A percentile compares a stretch with the other conserved stretches of the same genome.
phyloP scores from a whole-genome alignment of 2,113 vertebrate genomes.

The Zapornia atra region DNA sequence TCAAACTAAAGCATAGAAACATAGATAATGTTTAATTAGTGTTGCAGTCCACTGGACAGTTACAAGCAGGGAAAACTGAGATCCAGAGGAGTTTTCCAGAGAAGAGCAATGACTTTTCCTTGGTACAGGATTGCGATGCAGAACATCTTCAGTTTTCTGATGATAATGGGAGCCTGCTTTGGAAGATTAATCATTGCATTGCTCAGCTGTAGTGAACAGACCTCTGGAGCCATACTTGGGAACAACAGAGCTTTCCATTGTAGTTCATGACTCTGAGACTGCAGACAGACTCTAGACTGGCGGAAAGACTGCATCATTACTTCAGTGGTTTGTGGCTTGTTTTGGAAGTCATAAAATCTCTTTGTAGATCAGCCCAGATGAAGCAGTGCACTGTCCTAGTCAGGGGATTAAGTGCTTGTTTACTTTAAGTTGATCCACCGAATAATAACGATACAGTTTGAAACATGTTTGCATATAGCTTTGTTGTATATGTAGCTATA shows the following conservation, averaged over 20 bases:
- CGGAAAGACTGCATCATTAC: background rate
- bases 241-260: background rate
- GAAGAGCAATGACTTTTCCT: background rate
- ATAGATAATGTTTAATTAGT: background rate
- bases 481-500: too few relatives aligned
- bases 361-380: too few relatives aligned
- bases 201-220: background rate
- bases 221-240: background rate
- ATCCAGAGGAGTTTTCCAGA: background rate
- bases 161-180: background rate
- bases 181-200: background rate
- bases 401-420: too few relatives aligned
- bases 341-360: too few relatives aligned
- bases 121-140: background rate
- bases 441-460: too few relatives aligned
- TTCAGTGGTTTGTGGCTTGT: background rate
- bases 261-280: accelerated
- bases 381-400: too few relatives aligned
- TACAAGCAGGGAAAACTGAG: background rate
- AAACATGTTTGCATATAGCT: too few relatives aligned
- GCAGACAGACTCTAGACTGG: background rate
- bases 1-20: background rate
- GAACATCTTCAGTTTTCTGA: background rate
- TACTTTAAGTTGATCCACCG: too few relatives aligned
- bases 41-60: background rate